These are phyloP conservation scores for Teinopalpus imperialis DNA, from an alignment of 2,888 invertebrate genomes.

Conservation along the genomic window DNA sequence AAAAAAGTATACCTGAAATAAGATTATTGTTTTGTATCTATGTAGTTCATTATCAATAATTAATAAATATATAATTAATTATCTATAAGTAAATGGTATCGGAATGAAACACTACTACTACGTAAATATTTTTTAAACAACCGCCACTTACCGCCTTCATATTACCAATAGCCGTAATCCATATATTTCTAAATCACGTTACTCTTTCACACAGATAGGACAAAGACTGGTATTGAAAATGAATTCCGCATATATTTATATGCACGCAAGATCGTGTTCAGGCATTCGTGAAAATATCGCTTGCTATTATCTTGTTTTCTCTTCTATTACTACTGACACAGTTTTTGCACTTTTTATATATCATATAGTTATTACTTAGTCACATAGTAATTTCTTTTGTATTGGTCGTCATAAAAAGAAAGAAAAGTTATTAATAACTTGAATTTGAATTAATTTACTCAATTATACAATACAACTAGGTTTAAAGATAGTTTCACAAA, in stretches of 20 bases:
- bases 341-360: conserved; percentile 14
- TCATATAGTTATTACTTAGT: no score
- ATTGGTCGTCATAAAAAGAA: no score
- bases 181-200: conserved; percentile 49
- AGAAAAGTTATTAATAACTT: no score
- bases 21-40: conserved; percentile 24
- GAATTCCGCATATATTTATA: conserved; percentile 81
- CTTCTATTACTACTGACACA: conserved; percentile 39
- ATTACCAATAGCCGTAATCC: conserved; percentile 59
- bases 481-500: conserved; percentile 56
- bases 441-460: no score
- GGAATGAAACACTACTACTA: no score
- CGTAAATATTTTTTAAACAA: not conserved
- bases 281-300: conserved; percentile 77
- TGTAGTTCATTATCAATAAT: no score
- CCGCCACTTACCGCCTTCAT: conserved; percentile 75
- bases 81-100: no score
- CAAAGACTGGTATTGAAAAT: conserved; percentile 78
- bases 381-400: no score
- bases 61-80: no score
- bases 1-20: conserved; percentile 64
- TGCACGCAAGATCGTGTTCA: conserved; percentile 68
- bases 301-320: conserved; percentile 62
- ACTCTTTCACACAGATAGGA: conserved; percentile 65
- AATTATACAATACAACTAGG: no score